Evolutionary conservation across 2,113 vertebrate species (phyloP).

Genomic region (Cebidichthys violaceus): DNA sequence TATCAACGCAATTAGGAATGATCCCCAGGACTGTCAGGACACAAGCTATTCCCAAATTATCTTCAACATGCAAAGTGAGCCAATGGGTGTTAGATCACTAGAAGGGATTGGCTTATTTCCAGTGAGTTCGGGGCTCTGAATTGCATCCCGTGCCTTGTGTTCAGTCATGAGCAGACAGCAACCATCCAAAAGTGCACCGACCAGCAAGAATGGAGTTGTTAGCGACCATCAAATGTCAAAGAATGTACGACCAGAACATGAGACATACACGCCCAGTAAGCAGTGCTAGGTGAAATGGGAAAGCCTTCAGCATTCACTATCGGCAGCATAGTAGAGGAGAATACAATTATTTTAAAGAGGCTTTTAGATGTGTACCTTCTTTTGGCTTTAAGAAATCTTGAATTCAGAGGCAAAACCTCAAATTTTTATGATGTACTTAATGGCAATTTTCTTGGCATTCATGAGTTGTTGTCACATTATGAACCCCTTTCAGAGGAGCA

Average conservation of each 20-base stretch:
- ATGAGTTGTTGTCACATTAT: neutral
- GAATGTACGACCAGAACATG: neutral
- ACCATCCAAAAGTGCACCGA: neutral
- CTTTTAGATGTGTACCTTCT: neutral
- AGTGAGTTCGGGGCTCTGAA: neutral
- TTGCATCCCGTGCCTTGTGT: neutral
- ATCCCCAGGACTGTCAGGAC: neutral
- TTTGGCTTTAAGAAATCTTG: neutral
- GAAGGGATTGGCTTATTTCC: neutral
- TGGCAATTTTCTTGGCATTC: neutral
- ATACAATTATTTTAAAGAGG: neutral
- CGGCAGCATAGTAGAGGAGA: neutral
- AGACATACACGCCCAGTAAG: neutral
- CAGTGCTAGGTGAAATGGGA: neutral
- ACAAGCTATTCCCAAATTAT: neutral
- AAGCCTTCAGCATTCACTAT: neutral
- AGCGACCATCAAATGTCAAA: neutral
- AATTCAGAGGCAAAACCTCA: neutral
- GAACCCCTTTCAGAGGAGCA: neutral
- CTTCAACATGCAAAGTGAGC: neutral
- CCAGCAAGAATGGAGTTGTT: neutral
- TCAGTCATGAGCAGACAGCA: neutral
- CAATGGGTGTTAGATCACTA: neutral
- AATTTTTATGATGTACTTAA: neutral
- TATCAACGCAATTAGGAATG: neutral